Conservation (phyloP, 2,888 invertebrate genomes). For the Drosophila vallismaia region DNA sequence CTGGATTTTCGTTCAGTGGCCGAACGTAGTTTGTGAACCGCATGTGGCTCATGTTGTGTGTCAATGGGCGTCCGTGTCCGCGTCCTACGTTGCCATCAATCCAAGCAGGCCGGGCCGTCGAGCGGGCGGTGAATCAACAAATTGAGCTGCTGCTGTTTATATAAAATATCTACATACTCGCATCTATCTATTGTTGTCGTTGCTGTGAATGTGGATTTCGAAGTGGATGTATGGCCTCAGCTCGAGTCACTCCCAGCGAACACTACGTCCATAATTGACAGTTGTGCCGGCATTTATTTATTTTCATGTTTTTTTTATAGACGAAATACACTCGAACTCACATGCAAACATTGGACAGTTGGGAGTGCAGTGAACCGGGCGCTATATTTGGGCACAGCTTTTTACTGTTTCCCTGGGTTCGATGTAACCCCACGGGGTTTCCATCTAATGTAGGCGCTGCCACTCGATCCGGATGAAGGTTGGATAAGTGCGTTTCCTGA, state of each 20-base stretch:
- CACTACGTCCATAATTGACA: conserved; percentile 69
- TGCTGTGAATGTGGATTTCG: conserved; percentile 1
- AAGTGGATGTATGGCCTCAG: conserved; percentile 30
- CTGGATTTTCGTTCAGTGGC: conserved; percentile 11
- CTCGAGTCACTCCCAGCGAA: conserved; percentile 39
- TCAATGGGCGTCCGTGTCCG: conserved; percentile 56
- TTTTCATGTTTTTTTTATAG: conserved; percentile 48
- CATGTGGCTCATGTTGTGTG: conserved; percentile 33
- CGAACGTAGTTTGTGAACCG: conserved; percentile 7
- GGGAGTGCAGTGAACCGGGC: conserved; percentile 65
- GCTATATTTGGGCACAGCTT: conserved; percentile 74
- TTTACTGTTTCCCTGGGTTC: conserved; percentile 61
- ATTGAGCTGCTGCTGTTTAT: conserved; percentile 71
- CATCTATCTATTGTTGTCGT: conserved; percentile 35
- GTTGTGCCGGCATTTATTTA: conserved; percentile 68
- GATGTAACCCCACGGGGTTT: conserved; percentile 68
- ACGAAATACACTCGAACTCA: conserved; percentile 31
- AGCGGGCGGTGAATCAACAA: conserved; percentile 57
- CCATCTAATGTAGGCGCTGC: conserved; percentile 56
- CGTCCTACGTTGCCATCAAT: conserved; percentile 64
- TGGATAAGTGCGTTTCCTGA: conserved; percentile 18
- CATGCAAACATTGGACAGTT: conserved; percentile 3
- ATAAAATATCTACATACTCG: conserved; percentile 41
- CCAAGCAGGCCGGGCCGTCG: conserved; percentile 38
- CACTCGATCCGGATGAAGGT: conserved; percentile 19